Conservation (phyloP, 2,113 vertebrate species). For the Sorex fumeus region DNA sequence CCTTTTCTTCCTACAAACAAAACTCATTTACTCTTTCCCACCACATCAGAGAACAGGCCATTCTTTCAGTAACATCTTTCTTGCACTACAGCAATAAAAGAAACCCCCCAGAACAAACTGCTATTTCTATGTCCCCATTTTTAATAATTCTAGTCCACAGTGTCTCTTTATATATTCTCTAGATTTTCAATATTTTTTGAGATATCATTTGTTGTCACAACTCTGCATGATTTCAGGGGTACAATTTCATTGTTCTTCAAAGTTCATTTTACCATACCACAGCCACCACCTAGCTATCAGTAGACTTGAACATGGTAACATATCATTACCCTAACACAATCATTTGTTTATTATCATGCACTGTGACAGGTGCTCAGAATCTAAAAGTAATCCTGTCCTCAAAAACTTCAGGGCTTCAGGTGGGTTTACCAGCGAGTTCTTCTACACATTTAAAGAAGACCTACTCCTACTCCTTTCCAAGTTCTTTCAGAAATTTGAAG, state of each 20-base stretch:
- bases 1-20: neutral
- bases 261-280: too few relatives aligned
- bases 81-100: neutral
- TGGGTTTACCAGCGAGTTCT: neutral
- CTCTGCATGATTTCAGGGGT: too few relatives aligned
- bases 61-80: neutral
- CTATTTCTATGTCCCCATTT: neutral
- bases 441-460: too few relatives aligned
- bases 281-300: too few relatives aligned
- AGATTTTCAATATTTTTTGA: neutral
- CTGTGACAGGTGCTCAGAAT: neutral
- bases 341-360: neutral
- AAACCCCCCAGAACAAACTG: neutral
- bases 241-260: too few relatives aligned
- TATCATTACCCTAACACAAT: neutral
- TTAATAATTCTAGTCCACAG: neutral
- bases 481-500: too few relatives aligned
- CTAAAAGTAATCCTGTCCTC: neutral
- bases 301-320: neutral
- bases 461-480: too few relatives aligned
- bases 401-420: neutral
- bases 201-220: too few relatives aligned
- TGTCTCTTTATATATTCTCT: neutral
- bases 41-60: accelerated
- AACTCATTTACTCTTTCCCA: neutral